A percentile compares a stretch with the other conserved stretches of the same genome.
Conservation (phyloP, 1,140 invertebrate genomes). For the Leptonema lineaticorne region DNA sequence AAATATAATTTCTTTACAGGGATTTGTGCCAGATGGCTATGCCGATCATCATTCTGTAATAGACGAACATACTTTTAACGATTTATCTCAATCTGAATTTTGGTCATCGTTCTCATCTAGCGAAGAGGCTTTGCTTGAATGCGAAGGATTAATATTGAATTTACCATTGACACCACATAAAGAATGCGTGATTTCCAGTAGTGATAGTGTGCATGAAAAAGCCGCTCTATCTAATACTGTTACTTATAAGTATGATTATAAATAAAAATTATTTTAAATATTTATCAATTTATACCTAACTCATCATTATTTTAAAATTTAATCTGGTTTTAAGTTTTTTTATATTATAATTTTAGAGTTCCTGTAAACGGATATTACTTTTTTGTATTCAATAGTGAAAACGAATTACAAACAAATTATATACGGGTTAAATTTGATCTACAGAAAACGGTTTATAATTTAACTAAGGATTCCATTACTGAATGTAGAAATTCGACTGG, state of each 20-base stretch:
- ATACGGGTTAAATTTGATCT: conserved; percentile 67
- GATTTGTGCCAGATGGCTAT: conserved; percentile 61
- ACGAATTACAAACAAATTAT: conserved; percentile 72
- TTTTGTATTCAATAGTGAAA: conserved; percentile 80
- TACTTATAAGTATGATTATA: conserved; percentile 60
- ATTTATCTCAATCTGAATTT: conserved; percentile 72
- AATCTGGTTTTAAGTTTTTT: neutral
- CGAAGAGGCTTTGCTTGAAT: conserved; percentile 72
- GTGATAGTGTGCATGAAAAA: conserved; percentile 45
- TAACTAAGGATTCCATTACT: conserved; percentile 58
- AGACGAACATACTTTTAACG: conserved; percentile 63
- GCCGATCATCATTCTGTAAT: conserved; percentile 62
- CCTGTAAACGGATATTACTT: conserved; percentile 77
- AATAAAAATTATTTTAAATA: conserved; percentile 2
- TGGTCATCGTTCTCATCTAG: conserved; percentile 78
- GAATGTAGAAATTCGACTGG: conserved; percentile 63
- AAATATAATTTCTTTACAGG: conserved; percentile 43
- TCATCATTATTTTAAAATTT: neutral
- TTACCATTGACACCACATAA: conserved; percentile 66
- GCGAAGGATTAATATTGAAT: conserved; percentile 71
- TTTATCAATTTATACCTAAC: neutral
- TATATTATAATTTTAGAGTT: conserved; percentile 53
- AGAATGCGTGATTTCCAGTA: conserved; percentile 53
- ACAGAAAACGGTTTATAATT: conserved; percentile 68
- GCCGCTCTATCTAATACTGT: conserved; percentile 63